phyloP scores from a whole-genome alignment of 2,888 invertebrate genomes.

The Mystacides longicornis region DNA sequence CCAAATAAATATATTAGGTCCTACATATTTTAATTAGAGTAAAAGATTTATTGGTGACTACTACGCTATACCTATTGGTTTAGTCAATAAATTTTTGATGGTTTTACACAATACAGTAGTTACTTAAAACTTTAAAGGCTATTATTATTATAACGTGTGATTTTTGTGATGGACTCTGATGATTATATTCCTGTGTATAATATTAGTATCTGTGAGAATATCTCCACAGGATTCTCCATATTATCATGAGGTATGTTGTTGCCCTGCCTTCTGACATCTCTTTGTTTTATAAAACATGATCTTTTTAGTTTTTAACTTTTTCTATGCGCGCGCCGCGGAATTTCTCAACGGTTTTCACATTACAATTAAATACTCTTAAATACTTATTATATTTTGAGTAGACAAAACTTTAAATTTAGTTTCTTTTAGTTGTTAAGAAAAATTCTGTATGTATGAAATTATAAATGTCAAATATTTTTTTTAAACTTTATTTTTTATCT shows the following conservation, averaged over 20 bases:
- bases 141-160: too few relatives aligned
- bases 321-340: constrained; percentile 24
- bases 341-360: constrained; percentile 25
- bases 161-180: too few relatives aligned
- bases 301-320: constrained; percentile 19
- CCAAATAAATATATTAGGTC: constrained; percentile 23
- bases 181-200: too few relatives aligned
- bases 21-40: too few relatives aligned
- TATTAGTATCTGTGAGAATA: too few relatives aligned
- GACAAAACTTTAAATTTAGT: constrained; percentile 22
- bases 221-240: too few relatives aligned
- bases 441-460: constrained; percentile 27
- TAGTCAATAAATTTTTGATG: constrained; percentile 16
- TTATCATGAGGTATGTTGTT: constrained; percentile 13
- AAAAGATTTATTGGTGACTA: background rate
- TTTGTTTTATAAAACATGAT: too few relatives aligned
- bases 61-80: background rate
- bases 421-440: constrained; percentile 26
- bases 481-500: constrained; percentile 20
- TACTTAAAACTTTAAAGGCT: constrained; percentile 6
- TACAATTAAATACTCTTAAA: constrained; percentile 23
- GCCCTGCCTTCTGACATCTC: constrained; percentile 20
- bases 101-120: constrained; percentile 14
- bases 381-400: constrained; percentile 22
- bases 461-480: constrained; percentile 19